phyloP scores from a whole-genome alignment of 2,797 vertebrate species.

The Dendrocincla fuliginosa region DNA sequence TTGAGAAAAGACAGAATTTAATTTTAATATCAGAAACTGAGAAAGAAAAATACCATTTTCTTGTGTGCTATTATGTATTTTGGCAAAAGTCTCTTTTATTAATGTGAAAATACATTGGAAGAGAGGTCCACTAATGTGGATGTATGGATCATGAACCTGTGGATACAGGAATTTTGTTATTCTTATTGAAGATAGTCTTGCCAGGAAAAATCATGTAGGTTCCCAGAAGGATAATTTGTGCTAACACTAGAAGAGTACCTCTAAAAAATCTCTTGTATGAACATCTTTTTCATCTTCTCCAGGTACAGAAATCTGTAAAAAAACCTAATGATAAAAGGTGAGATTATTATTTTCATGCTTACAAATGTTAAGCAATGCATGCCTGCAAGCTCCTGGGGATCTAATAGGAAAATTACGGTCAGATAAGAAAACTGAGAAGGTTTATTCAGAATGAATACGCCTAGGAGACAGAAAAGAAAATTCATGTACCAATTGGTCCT shows the following conservation, averaged over 20 bases:
- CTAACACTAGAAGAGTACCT: not conserved
- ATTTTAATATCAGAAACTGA: not conserved
- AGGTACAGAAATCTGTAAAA: not conserved
- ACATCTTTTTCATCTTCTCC: not conserved
- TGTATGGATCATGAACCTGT: not conserved
- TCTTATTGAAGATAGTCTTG: not conserved
- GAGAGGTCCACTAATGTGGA: not conserved
- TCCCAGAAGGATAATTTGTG: not conserved
- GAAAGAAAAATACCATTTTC: not conserved
- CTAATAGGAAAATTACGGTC: not conserved
- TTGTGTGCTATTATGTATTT: not conserved
- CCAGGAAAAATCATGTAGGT: not conserved
- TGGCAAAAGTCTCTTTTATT: not conserved
- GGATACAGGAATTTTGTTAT: not conserved
- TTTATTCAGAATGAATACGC: not conserved
- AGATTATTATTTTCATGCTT: not conserved
- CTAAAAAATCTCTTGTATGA: not conserved
- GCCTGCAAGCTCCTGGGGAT: not conserved
- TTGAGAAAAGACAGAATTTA: not conserved
- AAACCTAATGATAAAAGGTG: not conserved
- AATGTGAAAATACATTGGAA: not conserved
- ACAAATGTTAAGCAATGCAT: not conserved
- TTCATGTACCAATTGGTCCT: not conserved
- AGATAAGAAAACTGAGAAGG: not conserved
- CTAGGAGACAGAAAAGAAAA: not conserved